Conservation (phyloP, 1,140 invertebrate species). For the Zaprionus nigranus region DNA sequence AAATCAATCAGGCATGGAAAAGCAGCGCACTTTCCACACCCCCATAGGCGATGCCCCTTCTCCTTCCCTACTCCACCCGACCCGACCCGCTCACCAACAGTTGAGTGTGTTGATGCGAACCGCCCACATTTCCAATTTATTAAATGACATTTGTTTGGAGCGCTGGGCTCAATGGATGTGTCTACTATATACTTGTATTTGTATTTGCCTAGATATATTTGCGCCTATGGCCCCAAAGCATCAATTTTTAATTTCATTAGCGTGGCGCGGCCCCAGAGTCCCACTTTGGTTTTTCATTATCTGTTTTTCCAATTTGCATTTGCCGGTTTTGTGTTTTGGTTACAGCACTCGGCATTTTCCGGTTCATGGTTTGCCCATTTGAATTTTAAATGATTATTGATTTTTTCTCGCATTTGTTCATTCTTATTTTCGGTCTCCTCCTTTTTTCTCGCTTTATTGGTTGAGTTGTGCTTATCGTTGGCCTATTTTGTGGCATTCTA, state of each 20-base stretch:
- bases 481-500: slow-evolving; percentile 40
- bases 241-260: slow-evolving; percentile 83
- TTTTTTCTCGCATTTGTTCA: slow-evolving; percentile 46
- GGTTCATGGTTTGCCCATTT: slow-evolving; percentile 78
- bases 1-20: slow-evolving; percentile 73
- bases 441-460: not conserved
- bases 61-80: not conserved
- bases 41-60: not conserved
- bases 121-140: slow-evolving; percentile 73
- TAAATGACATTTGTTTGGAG: slow-evolving; percentile 77
- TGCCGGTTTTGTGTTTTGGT: slow-evolving; percentile 60
- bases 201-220: slow-evolving; percentile 58
- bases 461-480: slow-evolving; percentile 32
- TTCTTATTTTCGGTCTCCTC: slow-evolving; percentile 20
- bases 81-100: too few species aligned
- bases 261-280: slow-evolving; percentile 45
- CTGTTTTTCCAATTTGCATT: slow-evolving; percentile 80
- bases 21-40: slow-evolving; percentile 35
- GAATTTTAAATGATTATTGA: slow-evolving; percentile 81
- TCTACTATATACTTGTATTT: slow-evolving; percentile 31
- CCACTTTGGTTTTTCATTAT: slow-evolving; percentile 72
- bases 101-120: not conserved
- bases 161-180: not conserved
- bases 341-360: slow-evolving; percentile 68
- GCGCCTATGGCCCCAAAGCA: slow-evolving; percentile 70